Conservation (phyloP, 2,888 invertebrate species). For the Unio pictorum region DNA sequence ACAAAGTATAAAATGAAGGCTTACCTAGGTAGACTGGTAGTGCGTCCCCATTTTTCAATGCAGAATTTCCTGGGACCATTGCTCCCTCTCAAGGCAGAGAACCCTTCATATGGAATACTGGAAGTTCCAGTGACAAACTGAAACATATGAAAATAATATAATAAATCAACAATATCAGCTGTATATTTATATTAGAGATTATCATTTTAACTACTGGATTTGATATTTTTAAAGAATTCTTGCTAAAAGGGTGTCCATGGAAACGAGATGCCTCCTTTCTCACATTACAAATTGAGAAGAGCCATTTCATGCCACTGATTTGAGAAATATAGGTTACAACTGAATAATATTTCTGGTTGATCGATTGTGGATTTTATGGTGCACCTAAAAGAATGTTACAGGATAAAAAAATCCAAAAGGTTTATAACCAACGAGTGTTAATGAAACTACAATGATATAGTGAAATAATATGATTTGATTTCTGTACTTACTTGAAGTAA, state of each 20-base stretch:
- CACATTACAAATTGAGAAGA: too few species aligned
- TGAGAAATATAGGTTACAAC: too few species aligned
- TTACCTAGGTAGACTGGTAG: constrained; percentile 90
- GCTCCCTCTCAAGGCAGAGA: constrained; percentile 93
- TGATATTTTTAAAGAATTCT: not conserved
- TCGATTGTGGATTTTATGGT: too few species aligned
- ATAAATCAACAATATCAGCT: not conserved
- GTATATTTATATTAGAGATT: not conserved
- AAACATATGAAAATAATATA: constrained; percentile 19
- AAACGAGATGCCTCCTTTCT: too few species aligned
- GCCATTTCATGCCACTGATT: too few species aligned
- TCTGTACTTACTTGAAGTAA: constrained; percentile 79
- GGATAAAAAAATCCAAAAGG: too few species aligned
- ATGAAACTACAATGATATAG: too few species aligned
- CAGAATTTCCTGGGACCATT: constrained; percentile 96
- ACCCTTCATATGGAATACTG: constrained; percentile 97
- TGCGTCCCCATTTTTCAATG: constrained; percentile 97
- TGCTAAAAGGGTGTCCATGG: too few species aligned
- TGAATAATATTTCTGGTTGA: too few species aligned
- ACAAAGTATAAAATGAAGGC: constrained; percentile 6
- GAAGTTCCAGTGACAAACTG: constrained; percentile 97
- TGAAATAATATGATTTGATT: too few species aligned
- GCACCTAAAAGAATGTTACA: too few species aligned
- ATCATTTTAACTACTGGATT: not conserved
- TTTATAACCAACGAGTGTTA: too few species aligned